A percentile compares a stretch with the other conserved stretches of the same genome.
These are phyloP conservation scores for Diplosoma virens DNA, from an alignment of 23 tunicate species.

Conservation along the genomic window DNA sequence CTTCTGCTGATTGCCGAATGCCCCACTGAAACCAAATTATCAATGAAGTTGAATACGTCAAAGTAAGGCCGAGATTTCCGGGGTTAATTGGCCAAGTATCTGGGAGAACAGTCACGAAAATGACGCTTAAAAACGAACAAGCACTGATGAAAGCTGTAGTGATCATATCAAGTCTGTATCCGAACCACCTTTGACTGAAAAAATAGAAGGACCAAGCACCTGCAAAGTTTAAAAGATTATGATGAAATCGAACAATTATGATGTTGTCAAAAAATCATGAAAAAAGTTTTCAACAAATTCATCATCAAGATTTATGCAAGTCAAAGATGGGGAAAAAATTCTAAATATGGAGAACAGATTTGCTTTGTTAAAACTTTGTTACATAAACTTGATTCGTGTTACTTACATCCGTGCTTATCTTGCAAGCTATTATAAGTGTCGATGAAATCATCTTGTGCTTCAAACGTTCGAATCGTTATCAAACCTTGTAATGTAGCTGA, in stretches of 20 bases:
- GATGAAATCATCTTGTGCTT: constrained; percentile 45
- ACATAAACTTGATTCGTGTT: too few relatives aligned
- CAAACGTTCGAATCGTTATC: constrained; percentile 72
- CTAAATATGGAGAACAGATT: too few relatives aligned
- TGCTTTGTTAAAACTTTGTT: too few relatives aligned
- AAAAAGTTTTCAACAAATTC: too few relatives aligned
- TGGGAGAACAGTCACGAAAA: not conserved
- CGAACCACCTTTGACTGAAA: constrained; percentile 74
- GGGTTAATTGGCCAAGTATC: constrained; percentile 5
- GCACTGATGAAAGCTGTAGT: constrained; percentile 52
- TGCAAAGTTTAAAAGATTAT: too few relatives aligned
- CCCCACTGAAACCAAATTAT: constrained; percentile 90
- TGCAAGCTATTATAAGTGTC: constrained; percentile 60
- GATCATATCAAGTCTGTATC: constrained; percentile 57
- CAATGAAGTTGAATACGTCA: constrained; percentile 57
- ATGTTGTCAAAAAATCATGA: too few relatives aligned
- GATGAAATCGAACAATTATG: too few relatives aligned
- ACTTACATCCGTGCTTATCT: constrained; percentile 81
- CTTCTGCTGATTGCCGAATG: constrained; percentile 70
- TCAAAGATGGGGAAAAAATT: too few relatives aligned
- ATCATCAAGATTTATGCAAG: too few relatives aligned
- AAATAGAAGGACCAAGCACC: constrained; percentile 79
- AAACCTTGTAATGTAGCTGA: constrained; percentile 76
- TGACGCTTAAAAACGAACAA: constrained; percentile 39
- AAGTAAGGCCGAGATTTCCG: constrained; percentile 59